Evolutionary conservation across 2,888 invertebrate genomes (phyloP), one percentile per base, ranked within the genome.

Genomic region (Cerastoderma edule): DNA sequence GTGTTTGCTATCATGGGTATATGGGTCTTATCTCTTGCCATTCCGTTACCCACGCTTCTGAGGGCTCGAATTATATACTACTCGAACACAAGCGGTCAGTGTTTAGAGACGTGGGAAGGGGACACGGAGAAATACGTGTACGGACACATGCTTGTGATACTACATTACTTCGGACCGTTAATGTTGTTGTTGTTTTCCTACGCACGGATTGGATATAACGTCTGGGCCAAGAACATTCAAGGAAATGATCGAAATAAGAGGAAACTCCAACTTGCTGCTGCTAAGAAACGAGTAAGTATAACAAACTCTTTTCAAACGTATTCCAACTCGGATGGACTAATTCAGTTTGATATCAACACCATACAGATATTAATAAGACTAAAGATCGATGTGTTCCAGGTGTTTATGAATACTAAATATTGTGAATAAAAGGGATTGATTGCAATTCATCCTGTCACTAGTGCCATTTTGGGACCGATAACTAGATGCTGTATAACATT

Each of bases 161-260:
- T 97, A 66, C 97, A 98, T 93, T 97, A 97, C 92, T 94, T 96
- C 75, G 94, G 97, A 80, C 97, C 97, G 0, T 94, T 97, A 76
- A 92, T 94, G 33, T 96, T 97, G 50, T 94, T 98, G 24, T 94
- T 97, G 75, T 96, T 96, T 92, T 97, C 97, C 0, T 97, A 98
- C 91, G 95, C 96, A 1, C 95, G 96, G 85, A 97, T 98, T 77
- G 97, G 96, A 0, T 94, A 96, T 57, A 96, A 96, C 28, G 96
- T 97, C 48, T 97, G 97, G 97, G 96, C 96, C n/a, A 96, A 96
- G 80, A 94, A 95, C 33, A 95, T 96, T 22, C 97, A 75, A 24
- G 83, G 80, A 22, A 76, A 71, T 53, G 85, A 77, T 33, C 67
- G 75, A 50, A 83, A 77, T 72, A 76, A 78, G 54, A 57, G 83